Evolutionary conservation across 2,888 invertebrate genomes (phyloP), one percentile per base, ranked within the genome.

Genomic region (Rhamnusium bicolor): DNA sequence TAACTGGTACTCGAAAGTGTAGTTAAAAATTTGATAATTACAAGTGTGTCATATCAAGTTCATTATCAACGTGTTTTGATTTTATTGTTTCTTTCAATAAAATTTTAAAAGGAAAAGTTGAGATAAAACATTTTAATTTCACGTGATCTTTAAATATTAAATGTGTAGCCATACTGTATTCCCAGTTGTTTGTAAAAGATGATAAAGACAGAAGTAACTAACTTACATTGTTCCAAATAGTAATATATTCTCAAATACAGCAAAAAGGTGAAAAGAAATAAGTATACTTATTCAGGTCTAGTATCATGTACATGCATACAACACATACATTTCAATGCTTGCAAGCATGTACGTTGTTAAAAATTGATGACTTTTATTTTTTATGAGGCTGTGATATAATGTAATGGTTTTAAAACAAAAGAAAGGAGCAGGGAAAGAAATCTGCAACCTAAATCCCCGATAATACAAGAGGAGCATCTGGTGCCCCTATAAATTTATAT

Each of bases 361-460:
- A 56, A 56, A 56, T 27, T 14, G n/a, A 56, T 21, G 14, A 16
- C 58, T 27, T 58, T 27, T 51, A 71, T 68, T 73, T 71, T 71
- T 71, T 68, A 73, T 56, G 60, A 63, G 67, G 18, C 56, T 56
- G 40, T 67, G 61, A 54, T 56, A 66, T 54, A 66, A 61, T 51
- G 70, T 63, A 63, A 73, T 62, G 62, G 70, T 70, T 14, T 54
- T n/a, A 63, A 73, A 76, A 76, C 76, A 76, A 74, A 77, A 73
- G 76, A 71, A 76, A 76, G 65, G 51, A 71, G 74, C 49, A 72
- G 40, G 72, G 72, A 75, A 74, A 73, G 77, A 76, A 77, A 79
- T 79, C 78, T 79, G 78, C 80, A 80, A 79, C 77, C 74, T 73
- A 79, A 79, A 79, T 80, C 79, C 79, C 56, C 65, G 75, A 75